Percentiles rank a stretch among this genome's conserved stretches.
These are phyloP conservation scores for Pocillopora grandis DNA, from an alignment of 92 coral and sea anemone genomes.

Conservation along the genomic window DNA sequence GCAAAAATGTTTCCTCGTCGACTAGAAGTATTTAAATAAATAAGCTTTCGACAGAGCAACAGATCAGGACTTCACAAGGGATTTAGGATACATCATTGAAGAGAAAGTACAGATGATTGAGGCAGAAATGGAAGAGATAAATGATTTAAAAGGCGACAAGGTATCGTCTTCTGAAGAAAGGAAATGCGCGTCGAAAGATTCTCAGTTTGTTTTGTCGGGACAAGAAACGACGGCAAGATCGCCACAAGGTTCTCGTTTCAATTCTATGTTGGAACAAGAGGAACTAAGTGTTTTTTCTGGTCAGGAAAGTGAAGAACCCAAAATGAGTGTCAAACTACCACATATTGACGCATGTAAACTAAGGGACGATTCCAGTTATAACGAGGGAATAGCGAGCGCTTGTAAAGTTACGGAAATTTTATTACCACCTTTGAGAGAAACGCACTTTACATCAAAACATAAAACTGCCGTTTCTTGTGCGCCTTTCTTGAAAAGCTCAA, in stretches of 20 bases:
- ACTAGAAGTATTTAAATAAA: background rate
- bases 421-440: background rate
- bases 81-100: background rate
- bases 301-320: background rate
- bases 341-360: background rate
- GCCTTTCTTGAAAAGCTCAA: background rate
- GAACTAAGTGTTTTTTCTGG: background rate
- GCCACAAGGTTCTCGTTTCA: background rate
- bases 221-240: background rate
- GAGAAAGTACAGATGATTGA: background rate
- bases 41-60: background rate
- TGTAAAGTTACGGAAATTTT: background rate
- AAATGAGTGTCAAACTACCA: background rate
- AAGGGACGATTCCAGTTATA: background rate
- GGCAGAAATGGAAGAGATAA: background rate
- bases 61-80: background rate
- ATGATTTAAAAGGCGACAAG: background rate
- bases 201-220: background rate
- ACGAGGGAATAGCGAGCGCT: background rate
- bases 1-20: background rate
- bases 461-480: background rate
- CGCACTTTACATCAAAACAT: background rate
- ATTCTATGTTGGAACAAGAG: background rate
- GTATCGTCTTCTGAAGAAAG: background rate
- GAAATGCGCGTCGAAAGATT: background rate